Percentiles rank a stretch among this genome's conserved stretches.
Conservation (phyloP, 2,113 vertebrate genomes). For the Synchiropus splendidus region DNA sequence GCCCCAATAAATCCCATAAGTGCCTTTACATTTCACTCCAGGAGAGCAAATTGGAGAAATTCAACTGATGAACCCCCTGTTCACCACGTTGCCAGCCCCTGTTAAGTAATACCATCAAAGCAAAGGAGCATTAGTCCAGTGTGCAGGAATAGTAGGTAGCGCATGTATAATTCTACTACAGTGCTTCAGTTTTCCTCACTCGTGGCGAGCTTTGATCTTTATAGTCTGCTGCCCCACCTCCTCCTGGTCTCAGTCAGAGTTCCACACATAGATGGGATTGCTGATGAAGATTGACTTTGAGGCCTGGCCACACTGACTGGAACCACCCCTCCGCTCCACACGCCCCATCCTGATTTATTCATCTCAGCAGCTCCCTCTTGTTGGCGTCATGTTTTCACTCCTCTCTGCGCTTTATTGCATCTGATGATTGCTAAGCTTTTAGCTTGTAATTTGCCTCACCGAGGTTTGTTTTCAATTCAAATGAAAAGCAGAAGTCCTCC, state of each 20-base stretch:
- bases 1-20: too few relatives aligned
- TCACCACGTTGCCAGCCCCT: slow-evolving; percentile 7
- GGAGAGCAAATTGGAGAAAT: too few relatives aligned
- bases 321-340: slow-evolving; percentile 5
- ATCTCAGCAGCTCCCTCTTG: slow-evolving; percentile 14
- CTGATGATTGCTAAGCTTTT: slow-evolving; percentile 23
- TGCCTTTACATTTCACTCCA: too few relatives aligned
- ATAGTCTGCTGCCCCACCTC: slow-evolving; percentile 27
- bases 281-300: slow-evolving; percentile 39
- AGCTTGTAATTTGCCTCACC: slow-evolving; percentile 19
- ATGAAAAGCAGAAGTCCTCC: slow-evolving; percentile 1
- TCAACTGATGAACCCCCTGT: neutral
- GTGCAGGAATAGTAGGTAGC: slow-evolving; percentile 19
- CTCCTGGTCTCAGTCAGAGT: slow-evolving; percentile 6
- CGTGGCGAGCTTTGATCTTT: slow-evolving; percentile 48
- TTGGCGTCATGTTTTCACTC: slow-evolving; percentile 10
- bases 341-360: slow-evolving; percentile 14
- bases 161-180: slow-evolving; percentile 34
- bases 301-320: slow-evolving; percentile 13
- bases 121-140: slow-evolving; percentile 25
- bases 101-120: slow-evolving; percentile 52
- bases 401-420: neutral
- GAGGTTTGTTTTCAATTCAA: slow-evolving; percentile 31
- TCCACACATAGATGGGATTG: slow-evolving; percentile 18
- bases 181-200: slow-evolving; percentile 38